Evolutionary conservation across 2,888 invertebrate genomes (phyloP), one percentile per base, ranked within the genome.

Genomic region (Reticulitermes lucifugus): DNA sequence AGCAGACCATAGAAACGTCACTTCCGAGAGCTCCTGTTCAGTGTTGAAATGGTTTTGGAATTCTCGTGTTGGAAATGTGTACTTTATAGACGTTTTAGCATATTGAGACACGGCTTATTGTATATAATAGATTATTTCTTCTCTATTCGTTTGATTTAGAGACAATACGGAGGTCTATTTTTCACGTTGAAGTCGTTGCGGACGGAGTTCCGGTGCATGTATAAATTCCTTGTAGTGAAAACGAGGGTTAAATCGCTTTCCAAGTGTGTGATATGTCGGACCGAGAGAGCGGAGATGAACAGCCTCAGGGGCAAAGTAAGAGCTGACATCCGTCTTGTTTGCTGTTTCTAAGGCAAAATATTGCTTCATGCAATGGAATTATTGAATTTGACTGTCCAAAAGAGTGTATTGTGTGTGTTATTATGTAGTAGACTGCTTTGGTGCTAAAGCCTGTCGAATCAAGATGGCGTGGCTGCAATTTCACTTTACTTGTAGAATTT

Each of bases 261-360:
- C 85, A 87, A 85, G 87, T 83, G 84, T 82, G 84, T 84, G 85
- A 86, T 87, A 90, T 90, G 90, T 90, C 90, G 89, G 90, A 90
- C 89, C 89, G 90, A 88, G 90, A 89, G 88, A 90, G 90, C 88
- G 89, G 89, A 87, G 90, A 90, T 89, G 90, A 90, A 87, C 89
- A 89, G 88, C 89, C 89, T 88, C 90, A 89, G 88, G 89, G 89
- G 88, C 90, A 89, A 89, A 90, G 90, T 90, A 89, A 89, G 90
- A 86, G 81, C 81, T 85, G 87, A 85, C 79, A 84, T 84, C 84
- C 82, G 83, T 84, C 70, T 86, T 87, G 86, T 85, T 86, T 83
- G 59, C 83, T 84, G 70, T 84, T 84, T 85, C 83, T 71, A 46
- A 81, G 71, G 70, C 71, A 21, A 81, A 71, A 18, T 84, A 25